Evolutionary conservation across 1,140 invertebrate genomes (phyloP).

Genomic region (Nasonia giraulti): DNA sequence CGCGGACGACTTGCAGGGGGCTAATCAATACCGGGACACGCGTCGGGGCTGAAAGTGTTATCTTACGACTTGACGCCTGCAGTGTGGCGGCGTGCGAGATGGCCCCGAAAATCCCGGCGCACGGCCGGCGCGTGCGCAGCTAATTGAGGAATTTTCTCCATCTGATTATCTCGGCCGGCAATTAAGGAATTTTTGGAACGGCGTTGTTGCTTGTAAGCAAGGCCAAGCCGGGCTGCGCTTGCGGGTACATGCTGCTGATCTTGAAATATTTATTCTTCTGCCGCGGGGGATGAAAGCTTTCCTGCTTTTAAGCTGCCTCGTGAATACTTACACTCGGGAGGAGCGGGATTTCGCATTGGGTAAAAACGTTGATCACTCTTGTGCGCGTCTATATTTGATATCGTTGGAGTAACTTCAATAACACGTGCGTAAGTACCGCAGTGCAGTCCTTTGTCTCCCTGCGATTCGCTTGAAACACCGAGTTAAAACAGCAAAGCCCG

Average conservation of each 20-base stretch:
- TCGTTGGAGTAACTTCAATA: no score
- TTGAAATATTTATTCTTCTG: slow-evolving; percentile 14
- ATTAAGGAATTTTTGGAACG: slow-evolving; percentile 35
- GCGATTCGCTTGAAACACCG: no score
- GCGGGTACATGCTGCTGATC: not conserved
- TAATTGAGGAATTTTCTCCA: slow-evolving; percentile 39
- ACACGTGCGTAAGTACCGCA: not conserved
- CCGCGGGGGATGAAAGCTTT: not conserved
- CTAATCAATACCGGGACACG: slow-evolving; percentile 34
- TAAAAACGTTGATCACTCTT: no score
- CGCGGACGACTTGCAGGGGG: not conserved
- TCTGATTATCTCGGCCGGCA: slow-evolving; percentile 27
- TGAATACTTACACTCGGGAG: no score
- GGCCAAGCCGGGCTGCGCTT: not conserved
- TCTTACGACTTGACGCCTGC: slow-evolving; percentile 10
- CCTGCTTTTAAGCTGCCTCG: not conserved
- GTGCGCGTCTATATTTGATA: no score
- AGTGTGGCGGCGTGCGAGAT: not conserved
- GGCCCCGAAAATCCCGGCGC: not conserved
- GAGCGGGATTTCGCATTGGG: no score
- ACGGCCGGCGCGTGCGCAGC: slow-evolving; percentile 12
- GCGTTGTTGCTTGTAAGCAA: not conserved
- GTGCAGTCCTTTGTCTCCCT: no score
- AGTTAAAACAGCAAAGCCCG: no score
- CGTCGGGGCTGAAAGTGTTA: slow-evolving; percentile 6